Evolutionary conservation across 2,797 vertebrate species (phyloP).

Genomic region (Myotis findleyi): DNA sequence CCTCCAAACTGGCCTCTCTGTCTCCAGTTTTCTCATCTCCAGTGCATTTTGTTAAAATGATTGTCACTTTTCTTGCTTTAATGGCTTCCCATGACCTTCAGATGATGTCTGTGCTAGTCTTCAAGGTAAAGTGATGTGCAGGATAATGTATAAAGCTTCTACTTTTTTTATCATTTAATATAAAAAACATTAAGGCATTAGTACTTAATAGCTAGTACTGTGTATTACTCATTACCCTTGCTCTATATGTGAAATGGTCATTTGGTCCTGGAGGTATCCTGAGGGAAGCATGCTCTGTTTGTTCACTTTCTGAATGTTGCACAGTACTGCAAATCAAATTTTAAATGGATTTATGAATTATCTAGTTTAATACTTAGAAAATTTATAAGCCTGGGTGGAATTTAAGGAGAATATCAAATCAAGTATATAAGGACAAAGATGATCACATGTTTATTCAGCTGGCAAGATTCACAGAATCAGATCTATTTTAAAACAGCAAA

Average conservation of each 20-base stretch:
- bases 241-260: background rate
- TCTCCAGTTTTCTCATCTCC: background rate
- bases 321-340: background rate
- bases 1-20: background rate
- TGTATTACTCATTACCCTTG: background rate
- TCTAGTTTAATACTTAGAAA: background rate
- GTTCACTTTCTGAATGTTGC: background rate
- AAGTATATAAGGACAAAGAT: background rate
- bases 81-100: constrained; percentile 22
- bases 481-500: background rate
- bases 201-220: background rate
- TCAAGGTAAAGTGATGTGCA: background rate
- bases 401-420: background rate
- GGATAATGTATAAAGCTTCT: background rate
- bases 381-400: background rate
- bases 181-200: background rate
- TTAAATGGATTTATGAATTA: background rate
- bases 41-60: background rate
- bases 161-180: background rate
- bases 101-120: background rate
- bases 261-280: background rate
- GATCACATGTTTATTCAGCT: background rate
- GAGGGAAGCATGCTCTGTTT: background rate
- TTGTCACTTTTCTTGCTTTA: background rate
- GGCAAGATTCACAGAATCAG: background rate